Base-by-base conservation (phyloP, 2,113 vertebrate species). In the Callithrix jacchus region DNA sequence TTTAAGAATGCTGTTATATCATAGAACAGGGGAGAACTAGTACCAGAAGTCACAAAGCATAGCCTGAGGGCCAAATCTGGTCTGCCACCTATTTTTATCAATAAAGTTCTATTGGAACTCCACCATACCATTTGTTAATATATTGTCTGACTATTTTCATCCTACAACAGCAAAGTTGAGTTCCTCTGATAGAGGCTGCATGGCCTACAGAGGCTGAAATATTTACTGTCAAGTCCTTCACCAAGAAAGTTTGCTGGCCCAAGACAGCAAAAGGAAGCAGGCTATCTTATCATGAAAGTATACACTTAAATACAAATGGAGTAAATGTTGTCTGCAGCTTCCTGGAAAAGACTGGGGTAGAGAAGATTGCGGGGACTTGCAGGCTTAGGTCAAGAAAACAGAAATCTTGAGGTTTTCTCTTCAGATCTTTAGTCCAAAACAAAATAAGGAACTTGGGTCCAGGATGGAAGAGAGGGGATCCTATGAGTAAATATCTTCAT, bases 251-350 rank as follows among this genome's bases (percentile, higher is more conserved):
- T 95, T 71, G 1, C 56, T 91, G 71, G 58, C 21, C 66, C 58
- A 42, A 49, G 18, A 52, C 47, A 96, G 66, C 30, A 93, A 96
- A 89, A 83, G 66, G 17, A 93, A 93, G 18, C 89, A 94, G 58
- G 2, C 7, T 96, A 93, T 84, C 61, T 54, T 66, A 54, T 93
- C 27, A 87, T 42, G 92, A n/a, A 87, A 42, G 20, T 91, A 2
- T 76, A 76, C 21, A 73, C 45, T 91, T 80, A 96, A 91, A 74
- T 89, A 84, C 27, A 93, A 66, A 66, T 61, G 45, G 61, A 52
- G 13, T 87, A 89, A 71, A 32, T 61, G 94, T 85, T 84, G 42
- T 82, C 30, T 93, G 25, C 17, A 95, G 18, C 56, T 79, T 93
- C 58, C 70, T 93, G 16, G 70, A 47, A 91, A 76, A 83, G 80